Percentiles rank a stretch among this genome's conserved stretches.
Evolutionary conservation across 2,888 invertebrate species (phyloP).

Genomic region (Papilio demoleus): DNA sequence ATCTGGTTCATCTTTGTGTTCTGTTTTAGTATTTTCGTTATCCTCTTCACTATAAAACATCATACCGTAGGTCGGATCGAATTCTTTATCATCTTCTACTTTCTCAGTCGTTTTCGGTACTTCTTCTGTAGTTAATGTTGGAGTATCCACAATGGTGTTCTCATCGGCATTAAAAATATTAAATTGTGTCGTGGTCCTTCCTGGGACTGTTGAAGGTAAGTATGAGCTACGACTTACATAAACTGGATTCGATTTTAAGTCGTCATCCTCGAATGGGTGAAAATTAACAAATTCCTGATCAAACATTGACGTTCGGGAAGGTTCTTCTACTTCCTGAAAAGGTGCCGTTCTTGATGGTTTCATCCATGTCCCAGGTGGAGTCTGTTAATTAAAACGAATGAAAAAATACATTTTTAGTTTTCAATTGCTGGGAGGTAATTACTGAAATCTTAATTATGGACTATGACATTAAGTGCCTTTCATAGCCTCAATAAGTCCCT

Average conservation of each 20-base stretch:
- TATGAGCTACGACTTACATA: slow-evolving; percentile 47
- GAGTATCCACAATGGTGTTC: slow-evolving; percentile 39
- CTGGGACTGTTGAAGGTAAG: slow-evolving; percentile 40
- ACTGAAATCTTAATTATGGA: too few relatives aligned
- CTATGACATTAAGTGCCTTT: too few relatives aligned
- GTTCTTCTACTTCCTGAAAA: slow-evolving; percentile 47
- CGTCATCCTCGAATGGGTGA: slow-evolving; percentile 49
- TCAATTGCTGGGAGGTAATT: background rate
- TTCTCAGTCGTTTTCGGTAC: slow-evolving; percentile 42
- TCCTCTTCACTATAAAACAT: slow-evolving; percentile 65
- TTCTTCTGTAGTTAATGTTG: slow-evolving; percentile 37
- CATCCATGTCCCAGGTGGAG: slow-evolving; percentile 27
- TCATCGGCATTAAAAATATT: slow-evolving; percentile 44
- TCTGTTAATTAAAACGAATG: slow-evolving; percentile 20
- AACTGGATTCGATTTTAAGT: slow-evolving; percentile 40
- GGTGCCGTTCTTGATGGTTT: slow-evolving; percentile 54
- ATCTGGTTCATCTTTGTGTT: slow-evolving; percentile 29
- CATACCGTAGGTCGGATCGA: slow-evolving; percentile 58
- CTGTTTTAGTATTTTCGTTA: slow-evolving; percentile 44
- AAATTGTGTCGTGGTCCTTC: slow-evolving; percentile 46
- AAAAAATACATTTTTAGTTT: background rate
- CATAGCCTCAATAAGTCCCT: too few relatives aligned
- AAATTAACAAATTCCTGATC: slow-evolving; percentile 48
- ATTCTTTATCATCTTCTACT: slow-evolving; percentile 51
- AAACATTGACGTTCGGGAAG: slow-evolving; percentile 53